A percentile compares a stretch with the other conserved stretches of the same genome.
Evolutionary conservation across 2,888 invertebrate genomes (phyloP).

Genomic region (Nomada flava): DNA sequence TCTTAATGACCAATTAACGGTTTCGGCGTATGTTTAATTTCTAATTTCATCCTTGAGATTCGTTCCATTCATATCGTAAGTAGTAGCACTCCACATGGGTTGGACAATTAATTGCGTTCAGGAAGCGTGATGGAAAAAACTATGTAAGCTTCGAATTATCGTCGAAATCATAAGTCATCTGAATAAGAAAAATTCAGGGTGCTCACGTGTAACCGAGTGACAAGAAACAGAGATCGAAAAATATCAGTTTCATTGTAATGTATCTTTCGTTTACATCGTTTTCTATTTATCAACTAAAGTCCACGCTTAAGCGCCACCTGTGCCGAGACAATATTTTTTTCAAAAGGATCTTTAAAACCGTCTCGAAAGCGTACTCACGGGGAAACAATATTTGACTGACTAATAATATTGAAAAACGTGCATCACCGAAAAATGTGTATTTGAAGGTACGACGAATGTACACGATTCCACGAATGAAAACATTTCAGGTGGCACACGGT

Average conservation of each 20-base stretch:
- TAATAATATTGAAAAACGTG: background rate
- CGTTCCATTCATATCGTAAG: constrained; percentile 26
- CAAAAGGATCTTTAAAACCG: constrained; percentile 41
- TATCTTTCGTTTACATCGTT: constrained; percentile 29
- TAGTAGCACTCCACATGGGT: constrained; percentile 17
- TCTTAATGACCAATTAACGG: constrained; percentile 34
- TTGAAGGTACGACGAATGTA: background rate
- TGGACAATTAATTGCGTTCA: constrained; percentile 27
- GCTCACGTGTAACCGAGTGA: background rate
- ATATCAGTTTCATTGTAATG: constrained; percentile 1
- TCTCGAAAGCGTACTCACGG: constrained; percentile 12
- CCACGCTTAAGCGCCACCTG: constrained; percentile 54
- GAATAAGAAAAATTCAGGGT: background rate
- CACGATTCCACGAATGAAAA: constrained; percentile 20
- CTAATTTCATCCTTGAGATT: constrained; percentile 31
- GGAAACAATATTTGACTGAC: background rate
- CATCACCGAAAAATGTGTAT: background rate
- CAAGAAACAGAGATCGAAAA: background rate
- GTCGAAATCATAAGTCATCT: no score
- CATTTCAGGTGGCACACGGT: constrained; percentile 47
- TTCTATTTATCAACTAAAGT: constrained; percentile 53
- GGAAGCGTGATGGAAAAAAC: constrained; percentile 17
- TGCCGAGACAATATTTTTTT: constrained; percentile 39
- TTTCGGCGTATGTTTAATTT: constrained; percentile 11
- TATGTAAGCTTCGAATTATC: background rate